Evolutionary conservation across 2,113 vertebrate genomes (phyloP).

Genomic region (Gorsachius goisagi): DNA sequence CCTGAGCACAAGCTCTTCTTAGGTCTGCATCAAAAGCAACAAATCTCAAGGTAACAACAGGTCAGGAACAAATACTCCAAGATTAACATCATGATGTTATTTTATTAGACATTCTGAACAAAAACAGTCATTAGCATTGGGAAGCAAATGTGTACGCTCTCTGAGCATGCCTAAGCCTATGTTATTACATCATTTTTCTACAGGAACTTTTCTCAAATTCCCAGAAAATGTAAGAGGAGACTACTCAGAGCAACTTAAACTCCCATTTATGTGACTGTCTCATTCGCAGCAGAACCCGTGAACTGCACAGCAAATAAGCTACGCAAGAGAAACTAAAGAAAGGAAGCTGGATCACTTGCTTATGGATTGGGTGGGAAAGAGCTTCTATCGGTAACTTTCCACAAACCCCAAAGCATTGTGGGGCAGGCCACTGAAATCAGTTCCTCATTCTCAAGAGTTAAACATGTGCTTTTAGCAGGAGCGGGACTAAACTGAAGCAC

Average conservation of each 20-base stretch:
- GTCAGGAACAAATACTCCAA: background rate
- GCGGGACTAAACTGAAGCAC: background rate
- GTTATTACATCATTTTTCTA: background rate
- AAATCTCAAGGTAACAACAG: background rate
- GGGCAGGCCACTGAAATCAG: background rate
- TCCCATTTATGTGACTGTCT: background rate
- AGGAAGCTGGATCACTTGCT: background rate
- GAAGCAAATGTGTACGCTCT: background rate
- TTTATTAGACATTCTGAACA: background rate
- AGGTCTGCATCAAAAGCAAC: background rate
- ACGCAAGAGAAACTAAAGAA: background rate
- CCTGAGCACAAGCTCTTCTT: background rate
- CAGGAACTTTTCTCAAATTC: background rate
- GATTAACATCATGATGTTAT: background rate
- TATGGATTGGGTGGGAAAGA: background rate
- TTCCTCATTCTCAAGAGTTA: background rate
- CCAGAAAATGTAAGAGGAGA: background rate
- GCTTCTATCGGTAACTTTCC: background rate
- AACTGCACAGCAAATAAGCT: background rate
- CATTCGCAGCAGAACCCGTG: background rate
- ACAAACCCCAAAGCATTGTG: background rate
- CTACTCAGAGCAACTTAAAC: background rate
- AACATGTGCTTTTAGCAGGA: background rate
- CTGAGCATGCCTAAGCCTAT: background rate
- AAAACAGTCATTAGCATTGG: background rate